Evolutionary conservation across 30 jellyfish, hydroid and myxozoan species (phyloP).

Genomic region (Aurelia aurita): DNA sequence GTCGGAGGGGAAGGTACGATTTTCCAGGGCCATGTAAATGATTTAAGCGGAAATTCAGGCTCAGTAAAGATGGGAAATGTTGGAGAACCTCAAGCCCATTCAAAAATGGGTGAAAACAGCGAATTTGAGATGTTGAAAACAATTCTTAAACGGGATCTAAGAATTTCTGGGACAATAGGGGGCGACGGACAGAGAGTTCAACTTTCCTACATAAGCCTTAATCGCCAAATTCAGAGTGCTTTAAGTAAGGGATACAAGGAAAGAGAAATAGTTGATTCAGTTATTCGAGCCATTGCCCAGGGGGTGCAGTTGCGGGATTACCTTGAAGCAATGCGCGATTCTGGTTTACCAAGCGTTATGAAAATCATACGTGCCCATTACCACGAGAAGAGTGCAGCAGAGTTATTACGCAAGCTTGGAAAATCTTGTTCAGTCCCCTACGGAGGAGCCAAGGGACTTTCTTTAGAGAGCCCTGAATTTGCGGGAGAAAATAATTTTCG

Average conservation of each 20-base stretch:
- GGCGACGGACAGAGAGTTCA: constrained; percentile 18
- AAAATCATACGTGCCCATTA: constrained; percentile 30
- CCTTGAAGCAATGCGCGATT: constrained; percentile 28
- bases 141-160: constrained; percentile 17
- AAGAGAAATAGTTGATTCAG: constrained; percentile 23
- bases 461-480: constrained; percentile 14
- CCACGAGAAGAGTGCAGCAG: constrained; percentile 11
- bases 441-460: constrained; percentile 18
- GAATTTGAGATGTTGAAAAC: background rate
- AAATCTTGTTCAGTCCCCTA: constrained; percentile 6
- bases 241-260: constrained; percentile 14
- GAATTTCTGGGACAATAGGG: constrained; percentile 10
- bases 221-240: constrained; percentile 18
- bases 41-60: constrained; percentile 3
- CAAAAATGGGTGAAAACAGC: background rate
- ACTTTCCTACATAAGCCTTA: background rate
- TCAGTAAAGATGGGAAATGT: constrained; percentile 10
- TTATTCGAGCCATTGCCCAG: constrained; percentile 26
- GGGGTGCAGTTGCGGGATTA: constrained; percentile 21
- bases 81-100: constrained; percentile 10
- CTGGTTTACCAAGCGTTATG: constrained; percentile 1
- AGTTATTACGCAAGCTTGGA: constrained; percentile 7
- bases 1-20: constrained; percentile 8
- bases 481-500: background rate
- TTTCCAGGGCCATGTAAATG: background rate